A percentile compares a stretch with the other conserved stretches of the same genome.
Conservation (phyloP, 92 coral and sea anemone genomes). For the Parazoanthus atlanticus region DNA sequence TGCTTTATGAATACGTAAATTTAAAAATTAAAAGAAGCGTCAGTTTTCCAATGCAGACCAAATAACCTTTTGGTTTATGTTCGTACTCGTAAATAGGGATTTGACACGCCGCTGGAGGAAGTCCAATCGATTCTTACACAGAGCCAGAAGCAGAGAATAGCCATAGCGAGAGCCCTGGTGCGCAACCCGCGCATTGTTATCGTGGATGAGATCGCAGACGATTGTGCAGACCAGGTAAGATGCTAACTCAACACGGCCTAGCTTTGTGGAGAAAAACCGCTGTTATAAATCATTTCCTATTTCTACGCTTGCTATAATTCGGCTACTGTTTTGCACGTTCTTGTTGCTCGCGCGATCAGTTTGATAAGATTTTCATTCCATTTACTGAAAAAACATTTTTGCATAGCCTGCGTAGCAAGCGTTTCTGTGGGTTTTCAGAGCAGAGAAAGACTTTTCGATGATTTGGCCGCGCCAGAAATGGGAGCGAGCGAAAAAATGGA, state of each 20-base stretch:
- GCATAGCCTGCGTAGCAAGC: no score
- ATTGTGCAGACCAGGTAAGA: conserved; percentile 58
- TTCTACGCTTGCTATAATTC: no score
- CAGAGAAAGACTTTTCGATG: no score
- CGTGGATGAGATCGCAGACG: conserved; percentile 67
- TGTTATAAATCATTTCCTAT: no score
- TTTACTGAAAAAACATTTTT: no score
- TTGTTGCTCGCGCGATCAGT: no score
- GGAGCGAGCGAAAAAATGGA: no score
- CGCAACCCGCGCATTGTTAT: conserved; percentile 72
- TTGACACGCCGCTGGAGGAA: conserved; percentile 74
- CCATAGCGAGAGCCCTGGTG: conserved; percentile 74
- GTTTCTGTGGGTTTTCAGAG: no score
- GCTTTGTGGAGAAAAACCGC: neutral
- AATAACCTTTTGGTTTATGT: neutral
- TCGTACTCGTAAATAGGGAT: conserved; percentile 60
- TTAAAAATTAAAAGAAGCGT: neutral
- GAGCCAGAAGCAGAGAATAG: conserved; percentile 69
- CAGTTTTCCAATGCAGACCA: neutral
- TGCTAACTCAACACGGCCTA: neutral
- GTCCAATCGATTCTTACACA: conserved; percentile 57
- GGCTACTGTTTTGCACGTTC: no score
- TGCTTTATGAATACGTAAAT: no score
- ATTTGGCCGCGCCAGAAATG: no score
- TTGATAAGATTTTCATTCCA: no score